These are phyloP conservation scores for Caenorhabditis doughertyi DNA, from an alignment of 2,888 invertebrate species.

Conservation along the genomic window DNA sequence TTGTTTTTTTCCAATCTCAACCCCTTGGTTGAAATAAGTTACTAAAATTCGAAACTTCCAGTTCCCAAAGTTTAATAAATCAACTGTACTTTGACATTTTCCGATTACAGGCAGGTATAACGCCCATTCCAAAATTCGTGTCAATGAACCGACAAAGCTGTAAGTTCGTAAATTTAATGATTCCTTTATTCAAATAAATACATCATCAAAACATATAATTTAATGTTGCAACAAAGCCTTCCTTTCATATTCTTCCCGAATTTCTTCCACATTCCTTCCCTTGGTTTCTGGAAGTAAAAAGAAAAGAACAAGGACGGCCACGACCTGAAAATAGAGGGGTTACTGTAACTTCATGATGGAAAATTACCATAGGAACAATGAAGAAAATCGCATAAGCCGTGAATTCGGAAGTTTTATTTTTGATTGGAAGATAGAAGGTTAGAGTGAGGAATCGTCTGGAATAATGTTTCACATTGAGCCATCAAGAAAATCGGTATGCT, in stretches of 20 bases:
- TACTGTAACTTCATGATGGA: background rate
- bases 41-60: too few species aligned
- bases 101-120: too few species aligned
- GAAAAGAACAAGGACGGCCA: constrained; percentile 11
- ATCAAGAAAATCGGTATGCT: too few species aligned
- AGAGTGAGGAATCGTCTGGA: constrained; percentile 31
- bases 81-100: too few species aligned
- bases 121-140: too few species aligned
- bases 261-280: constrained; percentile 38
- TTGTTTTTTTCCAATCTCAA: too few species aligned
- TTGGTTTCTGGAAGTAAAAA: constrained; percentile 27
- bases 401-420: constrained; percentile 17
- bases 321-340: background rate
- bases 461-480: too few species aligned
- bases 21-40: too few species aligned
- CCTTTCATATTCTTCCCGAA: constrained; percentile 27
- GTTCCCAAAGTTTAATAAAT: too few species aligned
- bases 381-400: constrained; percentile 26
- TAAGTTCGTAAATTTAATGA: too few species aligned
- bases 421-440: constrained; percentile 28
- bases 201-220: background rate
- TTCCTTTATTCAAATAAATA: background rate
- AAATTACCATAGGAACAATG: constrained; percentile 30
- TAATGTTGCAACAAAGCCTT: background rate
- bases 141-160: too few species aligned